Evolutionary conservation across 2,113 vertebrate genomes (phyloP), one percentile per base, ranked within the genome.

Genomic region (Thymallus thymallus): DNA sequence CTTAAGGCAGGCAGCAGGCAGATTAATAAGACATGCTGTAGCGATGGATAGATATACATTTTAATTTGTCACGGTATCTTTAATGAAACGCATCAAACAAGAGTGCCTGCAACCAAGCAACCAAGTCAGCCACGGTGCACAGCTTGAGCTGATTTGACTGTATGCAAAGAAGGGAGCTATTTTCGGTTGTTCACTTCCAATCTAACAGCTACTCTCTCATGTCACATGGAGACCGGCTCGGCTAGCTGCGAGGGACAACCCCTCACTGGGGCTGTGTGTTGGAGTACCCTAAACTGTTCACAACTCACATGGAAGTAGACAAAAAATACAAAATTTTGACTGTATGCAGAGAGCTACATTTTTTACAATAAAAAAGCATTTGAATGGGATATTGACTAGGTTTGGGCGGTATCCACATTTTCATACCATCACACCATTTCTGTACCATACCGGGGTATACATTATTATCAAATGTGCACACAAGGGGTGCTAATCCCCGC

Each of bases 151-250:
- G 16, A 55, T 79, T 81, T 76, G 68, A 71, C 69, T 77, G 63
- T 45, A 72, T 76, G 80, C 78, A 77, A 77, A 84, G 60, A 55
- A 71, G 46, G 51, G 35, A 76, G 74, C 30, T 73, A 72, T 77
- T 80, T 72, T 74, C 66, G 74, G 78, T 67, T 61, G 22, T 66
- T 66, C 64, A 20, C 68, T 73, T 83, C 60, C 74, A 68, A 77
- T 72, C 67, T 74, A 56, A 64, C 65, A 58, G 69, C 69, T 74
- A 66, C 79, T 64, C 22, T n/a, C n/a, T 29, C 10, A 3, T 72
- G 69, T 51, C 41, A 65, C 63, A 22, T 46, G 23, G 58, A 29
- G 6, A 61, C 18, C 24, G 13, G 45, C 64, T 29, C 23, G 3
- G 48, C 45, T 69, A 3, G 23, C 68, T 29, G 32, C 23, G 51